phyloP scores from a whole-genome alignment of 2,113 vertebrate genomes.

The Poeciliopsis retropinna region DNA sequence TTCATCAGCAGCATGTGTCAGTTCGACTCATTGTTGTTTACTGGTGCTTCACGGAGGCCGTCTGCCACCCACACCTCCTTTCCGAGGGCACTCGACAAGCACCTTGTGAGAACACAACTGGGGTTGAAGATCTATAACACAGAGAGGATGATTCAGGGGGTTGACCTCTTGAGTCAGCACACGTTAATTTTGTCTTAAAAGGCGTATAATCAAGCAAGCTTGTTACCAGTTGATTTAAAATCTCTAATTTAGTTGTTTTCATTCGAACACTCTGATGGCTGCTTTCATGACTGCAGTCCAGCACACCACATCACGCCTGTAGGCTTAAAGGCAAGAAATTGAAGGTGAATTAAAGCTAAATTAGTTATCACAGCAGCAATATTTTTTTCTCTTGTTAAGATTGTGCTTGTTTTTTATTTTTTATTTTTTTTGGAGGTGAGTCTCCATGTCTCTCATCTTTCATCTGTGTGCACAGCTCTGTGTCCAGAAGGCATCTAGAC shows the following conservation, averaged over 20 bases:
- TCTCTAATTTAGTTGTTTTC: constrained; percentile 39
- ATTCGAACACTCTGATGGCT: constrained; percentile 42
- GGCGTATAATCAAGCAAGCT: constrained; percentile 14
- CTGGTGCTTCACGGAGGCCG: constrained; percentile 61
- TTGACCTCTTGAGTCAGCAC: constrained; percentile 45
- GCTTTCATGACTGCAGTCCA: constrained; percentile 44
- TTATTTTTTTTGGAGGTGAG: constrained; percentile 52
- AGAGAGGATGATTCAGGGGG: constrained; percentile 31
- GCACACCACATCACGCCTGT: constrained; percentile 57
- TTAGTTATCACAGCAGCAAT: constrained; percentile 72
- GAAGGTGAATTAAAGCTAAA: constrained; percentile 80
- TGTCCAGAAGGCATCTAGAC: constrained; percentile 78
- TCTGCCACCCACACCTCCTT: constrained; percentile 74
- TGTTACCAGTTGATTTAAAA: constrained; percentile 30
- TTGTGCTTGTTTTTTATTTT: constrained; percentile 48
- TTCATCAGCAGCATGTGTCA: constrained; percentile 76
- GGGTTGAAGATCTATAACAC: constrained; percentile 44
- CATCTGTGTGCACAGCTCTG: constrained; percentile 67
- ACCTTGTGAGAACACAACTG: constrained; percentile 45
- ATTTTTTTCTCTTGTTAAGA: constrained; percentile 53
- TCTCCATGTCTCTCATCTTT: constrained; percentile 66
- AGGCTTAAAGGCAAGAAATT: constrained; percentile 59
- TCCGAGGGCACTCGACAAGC: constrained; percentile 54
- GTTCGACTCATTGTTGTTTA: constrained; percentile 77
- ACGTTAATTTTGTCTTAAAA: constrained; percentile 22